Conservation (phyloP, 2,888 invertebrate species). For the Euclidia mi region DNA sequence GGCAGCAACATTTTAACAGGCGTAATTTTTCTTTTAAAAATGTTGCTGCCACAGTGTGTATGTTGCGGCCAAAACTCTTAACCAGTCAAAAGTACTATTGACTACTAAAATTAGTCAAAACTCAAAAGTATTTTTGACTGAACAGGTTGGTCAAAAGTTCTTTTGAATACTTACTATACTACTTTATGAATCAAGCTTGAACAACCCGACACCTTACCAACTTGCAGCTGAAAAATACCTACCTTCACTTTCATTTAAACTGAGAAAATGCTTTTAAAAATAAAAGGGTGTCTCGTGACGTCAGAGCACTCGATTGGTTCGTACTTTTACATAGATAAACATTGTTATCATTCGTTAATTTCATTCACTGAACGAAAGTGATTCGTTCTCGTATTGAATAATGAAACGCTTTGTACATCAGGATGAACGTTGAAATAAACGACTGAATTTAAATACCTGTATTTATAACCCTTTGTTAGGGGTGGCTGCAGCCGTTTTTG, state of each 20-base stretch:
- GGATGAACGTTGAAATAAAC: slow-evolving; percentile 59
- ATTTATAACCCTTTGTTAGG: slow-evolving; percentile 57
- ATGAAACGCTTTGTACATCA: slow-evolving; percentile 60
- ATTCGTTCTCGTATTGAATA: slow-evolving; percentile 60
- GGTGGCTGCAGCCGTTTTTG: slow-evolving; percentile 48
- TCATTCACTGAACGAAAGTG: slow-evolving; percentile 52
- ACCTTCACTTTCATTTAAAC: not conserved
- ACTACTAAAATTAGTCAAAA: no score
- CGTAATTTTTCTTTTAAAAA: no score
- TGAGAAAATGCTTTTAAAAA: not conserved
- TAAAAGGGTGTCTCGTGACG: slow-evolving; percentile 4
- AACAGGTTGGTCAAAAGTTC: no score
- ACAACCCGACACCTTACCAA: no score
- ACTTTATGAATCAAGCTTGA: no score
- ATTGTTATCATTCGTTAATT: slow-evolving; percentile 50
- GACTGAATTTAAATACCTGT: slow-evolving; percentile 60
- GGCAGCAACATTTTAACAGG: no score
- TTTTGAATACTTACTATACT: no score
- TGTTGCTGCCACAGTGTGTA: no score
- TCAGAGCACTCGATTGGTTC: slow-evolving; percentile 24
- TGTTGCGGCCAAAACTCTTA: no score
- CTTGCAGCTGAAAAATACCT: no score
- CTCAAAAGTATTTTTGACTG: no score
- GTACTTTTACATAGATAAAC: slow-evolving; percentile 50
- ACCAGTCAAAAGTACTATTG: no score